Evolutionary conservation across 1,140 invertebrate genomes (phyloP), one percentile per base, ranked within the genome.

Genomic region (Pogonus chalceus): DNA sequence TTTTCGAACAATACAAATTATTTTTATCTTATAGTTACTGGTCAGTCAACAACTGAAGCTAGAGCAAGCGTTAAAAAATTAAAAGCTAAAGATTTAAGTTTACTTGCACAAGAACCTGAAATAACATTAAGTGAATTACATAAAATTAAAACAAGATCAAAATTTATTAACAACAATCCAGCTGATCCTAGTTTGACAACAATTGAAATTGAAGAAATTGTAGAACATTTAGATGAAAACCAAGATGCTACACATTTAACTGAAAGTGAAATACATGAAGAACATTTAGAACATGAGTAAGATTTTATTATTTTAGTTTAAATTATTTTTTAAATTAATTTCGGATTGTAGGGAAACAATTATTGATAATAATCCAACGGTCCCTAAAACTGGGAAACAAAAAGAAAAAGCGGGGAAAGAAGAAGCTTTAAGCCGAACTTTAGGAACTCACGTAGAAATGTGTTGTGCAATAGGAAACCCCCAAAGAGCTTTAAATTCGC

Each of bases 21-120:
- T n/a, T 56, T 24, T 53, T 55, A 55, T 26, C 14, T 63, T 67
- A 56, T 68, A 86, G 84, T 86, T 35, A 80, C 77, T 24, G 70
- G 80, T 24, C 66, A 71, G 16, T 71, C 68, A 2, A 78, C 78
- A 60, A 81, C 65, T 49, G 79, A 83, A 65, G 76, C 72, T 31
- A 82, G 80, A 64, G 78, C 83, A 16, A 69, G 75, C 7, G 76
- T 87, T 2, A 78, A 76, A 56, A 83, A 80, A 57, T 65, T 86
- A 12, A 78, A 75, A 63, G 75, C 80, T 1, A 67, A 72, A 52
- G 78, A 85, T 64, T 62, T 87, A 18, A 79, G 83, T 20, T 72
- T 79, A 51, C 68, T 85, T 18, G 76, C 81, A 14, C 65, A 74
- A 35, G 77, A 79, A 59, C 63, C 76, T 21, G 64, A 71, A 61